Conservation (phyloP, 2,888 invertebrate species). For the Scaptomyza polygonia region DNA sequence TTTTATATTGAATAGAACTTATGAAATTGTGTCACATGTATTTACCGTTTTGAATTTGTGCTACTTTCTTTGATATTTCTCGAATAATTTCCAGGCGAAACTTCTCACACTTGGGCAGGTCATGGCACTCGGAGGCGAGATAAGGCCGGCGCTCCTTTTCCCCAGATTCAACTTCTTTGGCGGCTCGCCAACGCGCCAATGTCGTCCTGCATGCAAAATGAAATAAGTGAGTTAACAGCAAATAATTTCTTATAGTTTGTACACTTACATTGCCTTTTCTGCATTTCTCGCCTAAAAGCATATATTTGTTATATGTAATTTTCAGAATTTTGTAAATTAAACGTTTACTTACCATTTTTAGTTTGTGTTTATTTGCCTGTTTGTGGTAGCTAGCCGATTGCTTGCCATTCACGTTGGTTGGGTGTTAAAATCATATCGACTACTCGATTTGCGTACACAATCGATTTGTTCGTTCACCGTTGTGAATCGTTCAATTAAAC, state of each 20-base stretch:
- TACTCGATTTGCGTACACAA: background rate
- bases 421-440: background rate
- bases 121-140: constrained; percentile 97
- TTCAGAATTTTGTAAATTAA: constrained; percentile 9
- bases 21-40: too few species aligned
- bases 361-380: constrained; percentile 30
- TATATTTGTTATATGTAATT: constrained; percentile 1
- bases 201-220: constrained; percentile 89
- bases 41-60: constrained; percentile 98
- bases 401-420: constrained; percentile 35
- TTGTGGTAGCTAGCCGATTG: constrained; percentile 38
- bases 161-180: constrained; percentile 95
- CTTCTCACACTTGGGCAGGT: constrained; percentile 96
- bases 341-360: constrained; percentile 69
- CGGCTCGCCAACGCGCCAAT: constrained; percentile 98
- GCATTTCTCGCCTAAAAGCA: constrained; percentile 95
- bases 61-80: constrained; percentile 99
- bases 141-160: constrained; percentile 95
- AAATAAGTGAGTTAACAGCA: background rate
- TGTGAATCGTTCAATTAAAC: constrained; percentile 20
- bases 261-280: constrained; percentile 97
- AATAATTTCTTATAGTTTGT: background rate
- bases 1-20: background rate
- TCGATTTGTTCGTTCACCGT: constrained; percentile 3
- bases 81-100: constrained; percentile 98